phyloP scores from a whole-genome alignment of 2,888 invertebrate genomes.

The Drosophila percnosoma region DNA sequence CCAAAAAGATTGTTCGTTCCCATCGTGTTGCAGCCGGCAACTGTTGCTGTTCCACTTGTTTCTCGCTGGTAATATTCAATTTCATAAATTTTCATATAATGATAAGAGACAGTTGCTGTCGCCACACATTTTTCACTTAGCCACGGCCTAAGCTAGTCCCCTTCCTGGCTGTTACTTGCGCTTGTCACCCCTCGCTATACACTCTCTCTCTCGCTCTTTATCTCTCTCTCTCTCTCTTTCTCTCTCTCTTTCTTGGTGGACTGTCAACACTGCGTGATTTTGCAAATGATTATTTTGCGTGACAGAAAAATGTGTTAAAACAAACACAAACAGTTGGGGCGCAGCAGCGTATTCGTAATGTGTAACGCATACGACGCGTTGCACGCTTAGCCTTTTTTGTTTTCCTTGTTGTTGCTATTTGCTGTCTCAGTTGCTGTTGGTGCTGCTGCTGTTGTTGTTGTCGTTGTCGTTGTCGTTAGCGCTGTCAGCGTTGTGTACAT shows the following conservation, averaged over 20 bases:
- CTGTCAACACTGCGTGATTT: conserved; percentile 72
- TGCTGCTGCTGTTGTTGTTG: conserved; percentile 44
- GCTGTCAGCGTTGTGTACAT: conserved; percentile 71
- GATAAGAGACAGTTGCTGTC: conserved; percentile 58
- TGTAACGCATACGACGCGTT: conserved; percentile 76
- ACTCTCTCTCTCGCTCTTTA: not conserved
- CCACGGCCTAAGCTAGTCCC: conserved; percentile 12
- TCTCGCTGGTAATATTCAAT: conserved; percentile 49
- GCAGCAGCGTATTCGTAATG: conserved; percentile 55
- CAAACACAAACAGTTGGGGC: conserved; percentile 48
- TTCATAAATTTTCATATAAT: conserved; percentile 59
- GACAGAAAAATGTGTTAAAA: conserved; percentile 78
- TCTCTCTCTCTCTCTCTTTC: too few relatives aligned
- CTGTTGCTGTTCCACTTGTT: conserved; percentile 44
- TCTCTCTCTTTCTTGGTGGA: conserved; percentile 4
- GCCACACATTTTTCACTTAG: conserved; percentile 36
- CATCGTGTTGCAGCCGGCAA: conserved; percentile 26
- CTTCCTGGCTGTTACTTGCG: conserved; percentile 9
- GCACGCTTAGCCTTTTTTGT: conserved; percentile 59
- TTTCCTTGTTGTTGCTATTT: conserved; percentile 15
- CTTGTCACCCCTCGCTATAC: not conserved
- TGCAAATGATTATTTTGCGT: conserved; percentile 80
- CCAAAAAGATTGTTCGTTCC: conserved; percentile 1
- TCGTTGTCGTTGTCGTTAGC: conserved; percentile 51
- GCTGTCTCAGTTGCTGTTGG: conserved; percentile 24